Percentiles rank a stretch among this genome's conserved stretches.
These are phyloP conservation scores for Bos indicus DNA, from an alignment of 2,113 vertebrate species.

Conservation along the genomic window DNA sequence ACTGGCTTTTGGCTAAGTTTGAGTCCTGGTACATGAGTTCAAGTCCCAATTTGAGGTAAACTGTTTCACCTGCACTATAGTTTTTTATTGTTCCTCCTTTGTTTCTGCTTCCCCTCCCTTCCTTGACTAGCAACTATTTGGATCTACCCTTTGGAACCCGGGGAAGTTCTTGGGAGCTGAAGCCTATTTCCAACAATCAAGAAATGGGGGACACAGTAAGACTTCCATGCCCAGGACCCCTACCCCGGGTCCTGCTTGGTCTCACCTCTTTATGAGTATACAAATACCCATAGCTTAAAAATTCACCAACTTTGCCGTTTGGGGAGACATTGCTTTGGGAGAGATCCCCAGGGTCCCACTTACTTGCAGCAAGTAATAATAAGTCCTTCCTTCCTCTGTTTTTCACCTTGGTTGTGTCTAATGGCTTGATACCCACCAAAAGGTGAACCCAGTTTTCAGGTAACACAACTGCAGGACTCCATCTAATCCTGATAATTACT, in stretches of 20 bases:
- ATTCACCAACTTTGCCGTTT: background rate
- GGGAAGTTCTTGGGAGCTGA: background rate
- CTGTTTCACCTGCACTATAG: background rate
- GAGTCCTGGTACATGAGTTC: background rate
- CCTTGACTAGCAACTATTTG: background rate
- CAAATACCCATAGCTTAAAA: background rate
- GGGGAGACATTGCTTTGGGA: background rate
- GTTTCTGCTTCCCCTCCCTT: background rate
- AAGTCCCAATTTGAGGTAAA: background rate
- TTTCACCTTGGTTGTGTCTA: background rate
- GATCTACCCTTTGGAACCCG: background rate
- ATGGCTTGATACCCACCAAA: background rate
- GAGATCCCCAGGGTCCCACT: background rate
- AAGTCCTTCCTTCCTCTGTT: background rate
- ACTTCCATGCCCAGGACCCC: background rate
- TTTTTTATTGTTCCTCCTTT: background rate
- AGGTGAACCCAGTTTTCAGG: background rate
- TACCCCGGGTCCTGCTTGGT: background rate
- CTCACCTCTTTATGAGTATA: background rate
- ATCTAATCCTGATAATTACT: background rate
- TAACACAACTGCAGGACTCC: background rate
- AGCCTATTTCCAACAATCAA: background rate
- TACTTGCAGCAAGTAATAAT: background rate
- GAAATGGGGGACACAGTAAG: background rate
- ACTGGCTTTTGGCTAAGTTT: background rate